Base-by-base conservation (phyloP, 2,797 vertebrate species). In the Psittacula derbiana region DNA sequence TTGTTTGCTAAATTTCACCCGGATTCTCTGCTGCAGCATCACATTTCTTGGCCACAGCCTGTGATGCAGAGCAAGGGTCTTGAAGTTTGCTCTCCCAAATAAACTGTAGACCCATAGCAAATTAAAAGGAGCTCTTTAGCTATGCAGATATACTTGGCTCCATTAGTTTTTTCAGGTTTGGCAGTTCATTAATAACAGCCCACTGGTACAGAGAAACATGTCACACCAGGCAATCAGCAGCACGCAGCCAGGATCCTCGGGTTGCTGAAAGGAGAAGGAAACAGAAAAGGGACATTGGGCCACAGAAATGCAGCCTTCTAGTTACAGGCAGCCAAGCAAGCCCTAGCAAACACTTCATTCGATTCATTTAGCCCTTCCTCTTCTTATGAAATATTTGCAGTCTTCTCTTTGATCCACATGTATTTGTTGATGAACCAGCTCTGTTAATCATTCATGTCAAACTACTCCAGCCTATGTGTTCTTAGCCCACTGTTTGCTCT, bases 101-200 rank as follows among this genome's bases (percentile, higher is more conserved):
- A 69, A 93, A 69, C 33, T 38, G 20, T 15, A 79, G 79, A 79
- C 47, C 44, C 28, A 21, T 3, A 3, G 60, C 49, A 36, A 88
- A 52, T 81, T 55, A 78, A 70, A 93, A 87, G n/a, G 30, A 92
- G 46, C 50, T 90, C 23, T 84, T 70, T 57, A 72, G 53, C 79
- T n/a, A 44, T 49, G 73, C 62, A 90, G 76, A 76, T 41, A 41
- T 46, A n/a, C 16, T 58, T 4, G 0, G 36, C 16, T 72, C 24
- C 72, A 6, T 46, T 91, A 61, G 49, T 38, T 82, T 36, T 52
- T 31, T 60, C 16, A n/a, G 30, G 33, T 57, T 84, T 92, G 92
- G 74, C 74, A 95, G 78, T 82, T 91, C 78, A 81, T 92, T 91
- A 90, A 52, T 57, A 90, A 73, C 80, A 93, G 52, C 73, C 61